Evolutionary conservation across 2,797 vertebrate genomes (phyloP).

Genomic region (Gorsachius magnificus): DNA sequence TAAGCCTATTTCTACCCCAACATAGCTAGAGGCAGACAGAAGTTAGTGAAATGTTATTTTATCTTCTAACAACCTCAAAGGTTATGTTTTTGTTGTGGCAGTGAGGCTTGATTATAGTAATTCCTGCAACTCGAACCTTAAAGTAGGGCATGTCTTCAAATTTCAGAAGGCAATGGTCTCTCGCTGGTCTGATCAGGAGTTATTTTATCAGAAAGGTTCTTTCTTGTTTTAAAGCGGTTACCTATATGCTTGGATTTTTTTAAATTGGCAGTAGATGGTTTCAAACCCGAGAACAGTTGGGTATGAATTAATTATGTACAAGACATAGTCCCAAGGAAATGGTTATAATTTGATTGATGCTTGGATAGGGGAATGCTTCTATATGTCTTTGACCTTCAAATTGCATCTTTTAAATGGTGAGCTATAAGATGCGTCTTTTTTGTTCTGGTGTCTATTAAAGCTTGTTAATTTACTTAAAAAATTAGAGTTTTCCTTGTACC

Average conservation of each 20-base stretch:
- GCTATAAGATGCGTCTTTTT: not conserved
- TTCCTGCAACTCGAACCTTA: constrained; percentile 50
- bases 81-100: constrained; percentile 58
- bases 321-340: constrained; percentile 28
- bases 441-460: constrained; percentile 19
- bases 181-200: not conserved
- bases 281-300: not conserved
- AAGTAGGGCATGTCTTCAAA: constrained; percentile 36
- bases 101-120: constrained; percentile 60
- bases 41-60: constrained; percentile 58
- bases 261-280: not conserved
- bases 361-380: not conserved
- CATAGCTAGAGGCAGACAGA: constrained; percentile 44
- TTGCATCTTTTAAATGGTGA: not conserved
- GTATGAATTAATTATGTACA: constrained; percentile 56
- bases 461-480: constrained; percentile 37
- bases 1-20: not conserved
- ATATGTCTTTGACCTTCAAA: constrained; percentile 50
- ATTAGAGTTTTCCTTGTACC: not conserved
- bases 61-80: constrained; percentile 49
- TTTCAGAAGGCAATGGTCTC: not conserved
- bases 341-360: constrained; percentile 47
- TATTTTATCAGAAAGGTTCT: not conserved
- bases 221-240: not conserved
- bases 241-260: not conserved